Evolutionary conservation across 2,113 vertebrate species (phyloP).

Genomic region (Tachysurus fulvidraco): DNA sequence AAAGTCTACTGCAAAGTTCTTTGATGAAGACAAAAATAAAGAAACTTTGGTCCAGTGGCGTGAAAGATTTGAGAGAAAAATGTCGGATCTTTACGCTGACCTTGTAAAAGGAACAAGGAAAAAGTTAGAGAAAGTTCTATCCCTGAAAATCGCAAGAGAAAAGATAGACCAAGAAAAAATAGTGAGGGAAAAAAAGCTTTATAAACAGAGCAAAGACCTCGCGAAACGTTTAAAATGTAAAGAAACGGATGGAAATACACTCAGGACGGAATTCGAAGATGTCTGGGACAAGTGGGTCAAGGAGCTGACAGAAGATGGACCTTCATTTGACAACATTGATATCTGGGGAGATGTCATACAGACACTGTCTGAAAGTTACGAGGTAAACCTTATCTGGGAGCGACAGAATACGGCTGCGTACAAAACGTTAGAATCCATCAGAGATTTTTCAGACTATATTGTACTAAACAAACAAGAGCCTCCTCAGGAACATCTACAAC

Average conservation of each 20-base stretch:
- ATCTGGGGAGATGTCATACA: conserved; percentile 51
- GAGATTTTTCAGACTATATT: conserved; percentile 30
- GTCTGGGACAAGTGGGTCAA: conserved; percentile 54
- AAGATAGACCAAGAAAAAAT: conserved; percentile 53
- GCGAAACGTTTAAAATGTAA: conserved; percentile 43
- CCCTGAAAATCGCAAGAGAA: conserved; percentile 46
- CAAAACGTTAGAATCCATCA: background rate
- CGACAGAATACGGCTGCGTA: background rate
- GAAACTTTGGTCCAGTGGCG: conserved; percentile 39
- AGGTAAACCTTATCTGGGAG: conserved; percentile 14
- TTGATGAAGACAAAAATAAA: conserved; percentile 32
- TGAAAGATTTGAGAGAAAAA: conserved; percentile 37
- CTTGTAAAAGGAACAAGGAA: conserved; percentile 48
- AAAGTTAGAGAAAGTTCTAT: conserved; percentile 54
- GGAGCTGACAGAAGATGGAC: conserved; percentile 19
- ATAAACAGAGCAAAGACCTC: conserved; percentile 54
- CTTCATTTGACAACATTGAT: conserved; percentile 34
- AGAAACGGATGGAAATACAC: conserved; percentile 29
- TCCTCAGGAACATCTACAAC: background rate
- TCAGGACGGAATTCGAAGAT: conserved; percentile 50
- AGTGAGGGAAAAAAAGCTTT: conserved; percentile 42
- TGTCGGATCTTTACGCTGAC: conserved; percentile 27
- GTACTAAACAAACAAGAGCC: background rate
- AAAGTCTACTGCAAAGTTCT: too few species aligned
- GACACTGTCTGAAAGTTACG: conserved; percentile 57